Evolutionary conservation across 2,113 vertebrate genomes (phyloP), one percentile per base, ranked within the genome.

Genomic region (Narcine bancroftii): DNA sequence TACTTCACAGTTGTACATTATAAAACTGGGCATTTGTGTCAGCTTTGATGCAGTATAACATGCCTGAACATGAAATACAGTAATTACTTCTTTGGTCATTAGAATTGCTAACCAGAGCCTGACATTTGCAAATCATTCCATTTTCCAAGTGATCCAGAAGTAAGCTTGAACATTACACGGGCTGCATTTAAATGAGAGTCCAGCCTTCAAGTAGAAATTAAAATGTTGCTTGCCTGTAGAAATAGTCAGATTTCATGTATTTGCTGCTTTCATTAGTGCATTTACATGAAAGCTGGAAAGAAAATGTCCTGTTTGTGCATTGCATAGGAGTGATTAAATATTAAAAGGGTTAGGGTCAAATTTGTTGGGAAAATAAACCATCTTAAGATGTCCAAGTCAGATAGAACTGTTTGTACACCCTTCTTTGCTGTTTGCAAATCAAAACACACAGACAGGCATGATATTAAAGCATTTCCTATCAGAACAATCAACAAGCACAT

Each of bases 31-130:
- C 95, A 93, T 94, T 92, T 65, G 92, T 96, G 97, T 97, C 97
- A 96, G 95, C 95, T 96, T 95, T 95, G 95, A 96, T 96, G 96
- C 94, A 94, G 94, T 93, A 93, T 93, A 96, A 96, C 96, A 97
- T 93, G 93, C 94, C 53, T 94, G 94, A 95, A 96, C 96, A 96
- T 95, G 96, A 96, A 96, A 96, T 96, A 95, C 94, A 1, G 75
- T 97, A 97, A 97, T 97, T 97, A 97, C 95, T 93, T 93, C 93
- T 69, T 92, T 94, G 96, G 95, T 94, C 94, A 94, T 96, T 96
- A 96, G 95, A 97, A 97, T 97, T 95, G 96, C 96, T 97, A 97
- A 98, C 95, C 94, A 97, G 96, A 95, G 95, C 94, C 95, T 95
- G 96, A 97, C 96, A 96, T 96, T 97, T 97, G 95, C 95, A 96